phyloP scores from a whole-genome alignment of 2,888 invertebrate species.

The Monoplex corrugatus region DNA sequence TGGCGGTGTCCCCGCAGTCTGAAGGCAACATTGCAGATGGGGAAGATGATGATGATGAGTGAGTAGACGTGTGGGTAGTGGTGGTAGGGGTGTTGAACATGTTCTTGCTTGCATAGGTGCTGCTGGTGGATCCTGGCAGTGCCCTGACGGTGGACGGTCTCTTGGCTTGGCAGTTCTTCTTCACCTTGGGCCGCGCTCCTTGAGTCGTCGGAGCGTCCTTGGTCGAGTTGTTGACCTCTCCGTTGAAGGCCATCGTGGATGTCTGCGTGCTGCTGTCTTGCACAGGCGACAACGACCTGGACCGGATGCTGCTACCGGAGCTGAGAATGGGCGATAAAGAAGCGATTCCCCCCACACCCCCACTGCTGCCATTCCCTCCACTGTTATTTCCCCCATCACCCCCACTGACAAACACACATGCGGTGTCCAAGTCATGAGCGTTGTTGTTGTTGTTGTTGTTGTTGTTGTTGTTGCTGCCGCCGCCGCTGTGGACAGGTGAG shows the following conservation, averaged over 20 bases:
- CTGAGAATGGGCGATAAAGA: slow-evolving; percentile 39
- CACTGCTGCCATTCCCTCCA: not conserved
- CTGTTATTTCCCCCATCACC: not conserved
- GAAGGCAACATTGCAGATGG: not conserved
- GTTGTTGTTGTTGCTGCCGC: not conserved
- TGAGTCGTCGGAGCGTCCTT: slow-evolving; percentile 54
- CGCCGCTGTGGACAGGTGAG: slow-evolving; percentile 1
- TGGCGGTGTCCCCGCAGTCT: slow-evolving; percentile 10
- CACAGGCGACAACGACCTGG: slow-evolving; percentile 55
- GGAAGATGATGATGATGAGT: not conserved
- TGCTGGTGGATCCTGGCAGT: slow-evolving; percentile 15
- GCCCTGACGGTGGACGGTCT: slow-evolving; percentile 46
- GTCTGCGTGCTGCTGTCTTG: slow-evolving; percentile 56
- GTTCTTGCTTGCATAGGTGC: slow-evolving; percentile 40
- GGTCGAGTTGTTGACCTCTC: slow-evolving; percentile 41
- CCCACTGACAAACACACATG: not conserved
- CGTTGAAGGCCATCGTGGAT: slow-evolving; percentile 50
- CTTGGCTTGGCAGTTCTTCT: slow-evolving; percentile 41
- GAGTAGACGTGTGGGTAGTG: not conserved
- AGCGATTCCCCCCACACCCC: not conserved
- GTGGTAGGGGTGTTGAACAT: not conserved
- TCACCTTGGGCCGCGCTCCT: slow-evolving; percentile 60
- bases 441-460: slow-evolving; percentile 16
- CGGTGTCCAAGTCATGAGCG: not conserved
- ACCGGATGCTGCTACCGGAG: slow-evolving; percentile 52